phyloP scores from a whole-genome alignment of 2,113 vertebrate species.

The Bettongia penicillata region DNA sequence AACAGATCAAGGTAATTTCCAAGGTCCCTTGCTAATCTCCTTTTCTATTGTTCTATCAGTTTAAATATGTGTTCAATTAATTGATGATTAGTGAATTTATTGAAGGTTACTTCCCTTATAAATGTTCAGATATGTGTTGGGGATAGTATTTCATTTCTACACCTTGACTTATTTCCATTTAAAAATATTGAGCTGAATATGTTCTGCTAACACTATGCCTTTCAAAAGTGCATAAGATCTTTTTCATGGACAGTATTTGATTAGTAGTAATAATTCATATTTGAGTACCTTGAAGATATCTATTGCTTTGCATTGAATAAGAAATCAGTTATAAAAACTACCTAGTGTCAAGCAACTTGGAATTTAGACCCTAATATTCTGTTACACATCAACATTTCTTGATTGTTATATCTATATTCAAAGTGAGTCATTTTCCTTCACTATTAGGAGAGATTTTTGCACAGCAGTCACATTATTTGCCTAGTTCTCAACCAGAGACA shows the following conservation, averaged over 20 bases:
- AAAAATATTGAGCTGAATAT: not conserved
- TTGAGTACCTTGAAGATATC: not conserved
- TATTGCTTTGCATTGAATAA: not conserved
- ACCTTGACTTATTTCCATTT: not conserved
- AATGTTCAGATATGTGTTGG: not conserved
- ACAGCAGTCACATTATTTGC: not conserved
- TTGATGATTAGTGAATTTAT: not conserved
- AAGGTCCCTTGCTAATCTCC: not conserved
- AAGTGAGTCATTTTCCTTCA: not conserved
- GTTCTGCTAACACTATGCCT: not conserved
- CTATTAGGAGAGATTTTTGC: not conserved
- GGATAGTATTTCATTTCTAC: not conserved
- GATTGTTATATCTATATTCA: not conserved
- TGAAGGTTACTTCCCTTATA: not conserved
- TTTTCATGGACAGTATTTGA: not conserved
- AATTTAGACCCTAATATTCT: not conserved
- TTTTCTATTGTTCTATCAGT: not conserved
- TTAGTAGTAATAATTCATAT: not conserved
- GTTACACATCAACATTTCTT: not conserved
- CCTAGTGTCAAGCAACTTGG: not conserved
- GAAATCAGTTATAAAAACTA: not conserved
- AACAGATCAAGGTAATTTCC: not conserved
- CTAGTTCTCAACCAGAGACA: not conserved
- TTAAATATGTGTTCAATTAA: not conserved
- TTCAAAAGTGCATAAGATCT: not conserved